Evolutionary conservation across 2,113 vertebrate genomes (phyloP), one percentile per base, ranked within the genome.

Genomic region (Calyptommatus sinebrachiatus): DNA sequence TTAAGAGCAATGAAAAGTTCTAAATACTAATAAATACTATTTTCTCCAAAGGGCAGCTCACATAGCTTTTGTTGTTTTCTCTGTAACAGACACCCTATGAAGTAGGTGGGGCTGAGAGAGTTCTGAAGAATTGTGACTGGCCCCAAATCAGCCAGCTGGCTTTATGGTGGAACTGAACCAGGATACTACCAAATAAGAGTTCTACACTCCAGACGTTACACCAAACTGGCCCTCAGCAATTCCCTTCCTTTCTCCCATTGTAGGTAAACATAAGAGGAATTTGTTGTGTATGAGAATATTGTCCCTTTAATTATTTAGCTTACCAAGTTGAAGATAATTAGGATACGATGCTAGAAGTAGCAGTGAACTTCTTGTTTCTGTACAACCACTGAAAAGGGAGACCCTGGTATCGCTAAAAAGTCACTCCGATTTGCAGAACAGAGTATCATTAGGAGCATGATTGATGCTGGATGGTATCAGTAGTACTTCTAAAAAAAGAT

Each of bases 351-450:
- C 79, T 12, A 41, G 87, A 87, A 89, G 78, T 11, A 76, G 88
- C 53, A 48, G 63, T 53, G 11, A 65, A 74, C 86, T 91, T 92
- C 72, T 68, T 81, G 82, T 87, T 0, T 0, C 29, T 76, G 45
- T 84, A 82, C 78, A 84, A 83, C 76, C 83, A 81, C 28, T 22
- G 79, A 78, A 69, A 87, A 88, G 70, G 18, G 45, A 60, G 79
- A 48, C 48, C 80, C 50, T 88, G 22, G 61, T 78, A 82, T 91
- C 75, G 84, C 71, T 84, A 82, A 77, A 72, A 84, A 90, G 80
- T 85, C 70, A 80, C 83, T 16, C 16, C 5, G 26, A n/a, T 50
- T 76, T 28, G 62, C 35, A 48, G 62, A 48, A 66, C 16, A 8
- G 41, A 48, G 21, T 76, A 16, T 21, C 61, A 66, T 82, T 62